Base-by-base conservation (phyloP, 2,888 invertebrate genomes). In the Drosophila prostipennis region DNA sequence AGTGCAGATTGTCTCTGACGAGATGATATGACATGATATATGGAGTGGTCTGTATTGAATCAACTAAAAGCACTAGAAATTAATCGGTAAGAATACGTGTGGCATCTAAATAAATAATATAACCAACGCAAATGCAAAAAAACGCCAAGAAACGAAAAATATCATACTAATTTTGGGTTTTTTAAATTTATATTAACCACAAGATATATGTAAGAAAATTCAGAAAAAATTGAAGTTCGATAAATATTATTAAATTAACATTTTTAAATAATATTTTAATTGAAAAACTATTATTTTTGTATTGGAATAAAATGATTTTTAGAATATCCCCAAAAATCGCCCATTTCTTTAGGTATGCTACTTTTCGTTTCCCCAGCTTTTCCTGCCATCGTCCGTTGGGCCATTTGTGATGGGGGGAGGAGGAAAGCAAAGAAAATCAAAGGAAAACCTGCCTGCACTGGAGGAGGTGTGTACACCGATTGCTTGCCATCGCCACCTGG, bases 371-470 rank as follows among this genome's bases (percentile, higher is more conserved):
- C 32, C 55, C 56, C 23, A 56, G 39, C 56, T 23, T 10, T 58
- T 58, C 19, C 57, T 14, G 39, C 8, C 57, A 29, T 32, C 32
- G 39, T 5, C 37, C 29, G 19, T 37, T 32, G 29, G 55, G 61
- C 72, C 63, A 56, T n/a, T 42, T 52, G 72, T 73, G 45, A 16
- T 56, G 56, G 32, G 56, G 32, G 29, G 73, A 72, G 74, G 60
- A 32, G 29, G 29, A 7, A 29, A 74, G 58, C 29, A 77, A 69
- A 72, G 26, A 58, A 55, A 56, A 58, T 46, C 29, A 74, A 63
- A 51, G 61, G 63, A 60, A 73, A 89, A 89, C 89, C 90, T 89
- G 89, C 89, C 89, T 89, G 84, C 71, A 73, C 79, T 77, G 79
- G 64, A 79, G 71, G 75, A 76, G 79, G 71, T 78, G 82, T 61